Conservation (phyloP, 2,888 invertebrate genomes). For the Diploptera punctata region DNA sequence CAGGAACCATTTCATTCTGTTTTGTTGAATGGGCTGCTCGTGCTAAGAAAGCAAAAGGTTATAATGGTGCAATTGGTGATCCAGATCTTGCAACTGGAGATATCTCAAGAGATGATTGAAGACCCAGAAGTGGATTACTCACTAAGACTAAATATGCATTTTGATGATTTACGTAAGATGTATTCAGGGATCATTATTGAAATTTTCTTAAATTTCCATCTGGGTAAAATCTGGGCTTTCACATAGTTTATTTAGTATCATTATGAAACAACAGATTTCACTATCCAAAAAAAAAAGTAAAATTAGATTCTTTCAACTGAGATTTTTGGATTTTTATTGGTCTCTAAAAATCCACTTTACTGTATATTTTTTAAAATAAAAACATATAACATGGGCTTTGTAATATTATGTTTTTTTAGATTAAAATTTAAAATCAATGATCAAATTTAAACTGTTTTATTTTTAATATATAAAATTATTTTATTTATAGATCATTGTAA, state of each 20-base stretch:
- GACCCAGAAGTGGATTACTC: background rate
- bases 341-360: too few species aligned
- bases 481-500: too few species aligned
- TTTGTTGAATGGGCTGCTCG: slow-evolving; percentile 67
- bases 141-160: background rate
- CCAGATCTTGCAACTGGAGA: slow-evolving; percentile 16
- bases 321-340: too few species aligned
- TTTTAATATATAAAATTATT: too few species aligned
- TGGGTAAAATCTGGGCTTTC: background rate
- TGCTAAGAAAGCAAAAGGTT: slow-evolving; percentile 22
- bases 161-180: background rate
- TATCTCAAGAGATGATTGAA: background rate
- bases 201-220: background rate
- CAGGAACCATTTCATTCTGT: slow-evolving; percentile 80
- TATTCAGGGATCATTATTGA: too few species aligned
- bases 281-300: background rate
- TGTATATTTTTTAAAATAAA: too few species aligned
- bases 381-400: too few species aligned
- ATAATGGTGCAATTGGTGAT: slow-evolving; percentile 25
- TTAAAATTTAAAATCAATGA: too few species aligned
- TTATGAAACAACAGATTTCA: background rate
- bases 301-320: background rate
- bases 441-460: too few species aligned
- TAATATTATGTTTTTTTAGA: too few species aligned
- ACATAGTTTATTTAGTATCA: background rate